phyloP scores from a whole-genome alignment of 2,113 vertebrate species.

The Coturnix japonica region DNA sequence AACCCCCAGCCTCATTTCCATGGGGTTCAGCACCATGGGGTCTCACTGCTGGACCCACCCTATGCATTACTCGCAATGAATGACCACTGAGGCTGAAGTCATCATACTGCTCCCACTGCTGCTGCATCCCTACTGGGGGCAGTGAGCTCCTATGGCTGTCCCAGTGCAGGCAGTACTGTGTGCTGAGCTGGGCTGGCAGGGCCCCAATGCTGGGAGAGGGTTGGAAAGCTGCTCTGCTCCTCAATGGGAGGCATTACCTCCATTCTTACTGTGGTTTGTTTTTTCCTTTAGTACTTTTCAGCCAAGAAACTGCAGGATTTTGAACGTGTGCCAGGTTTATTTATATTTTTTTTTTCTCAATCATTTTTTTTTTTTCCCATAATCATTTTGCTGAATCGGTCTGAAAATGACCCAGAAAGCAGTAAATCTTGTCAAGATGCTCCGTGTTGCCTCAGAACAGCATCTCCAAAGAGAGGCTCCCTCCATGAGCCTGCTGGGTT shows the following conservation, averaged over 20 bases:
- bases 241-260: not conserved
- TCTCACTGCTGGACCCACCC: not conserved
- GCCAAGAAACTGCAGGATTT: slow-evolving; percentile 7
- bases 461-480: not conserved
- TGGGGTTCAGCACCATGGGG: fast-evolving
- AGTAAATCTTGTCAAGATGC: not conserved
- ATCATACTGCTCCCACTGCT: not conserved
- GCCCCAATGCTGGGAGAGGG: not conserved
- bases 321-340: slow-evolving; percentile 29
- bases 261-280: not conserved
- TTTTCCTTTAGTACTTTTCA: slow-evolving; percentile 9
- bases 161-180: not conserved
- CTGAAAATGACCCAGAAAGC: slow-evolving; percentile 61
- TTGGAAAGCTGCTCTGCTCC: not conserved
- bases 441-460: not conserved
- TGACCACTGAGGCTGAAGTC: not conserved
- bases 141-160: not conserved
- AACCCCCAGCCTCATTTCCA: fast-evolving
- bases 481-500: not conserved
- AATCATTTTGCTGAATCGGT: slow-evolving; percentile 59
- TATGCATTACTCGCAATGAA: not conserved
- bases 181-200: not conserved
- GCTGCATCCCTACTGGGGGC: not conserved
- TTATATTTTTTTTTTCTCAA: not conserved
- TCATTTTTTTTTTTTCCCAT: not conserved